Base-by-base conservation (phyloP, 2,113 vertebrate genomes). In the Symphodus melops region DNA sequence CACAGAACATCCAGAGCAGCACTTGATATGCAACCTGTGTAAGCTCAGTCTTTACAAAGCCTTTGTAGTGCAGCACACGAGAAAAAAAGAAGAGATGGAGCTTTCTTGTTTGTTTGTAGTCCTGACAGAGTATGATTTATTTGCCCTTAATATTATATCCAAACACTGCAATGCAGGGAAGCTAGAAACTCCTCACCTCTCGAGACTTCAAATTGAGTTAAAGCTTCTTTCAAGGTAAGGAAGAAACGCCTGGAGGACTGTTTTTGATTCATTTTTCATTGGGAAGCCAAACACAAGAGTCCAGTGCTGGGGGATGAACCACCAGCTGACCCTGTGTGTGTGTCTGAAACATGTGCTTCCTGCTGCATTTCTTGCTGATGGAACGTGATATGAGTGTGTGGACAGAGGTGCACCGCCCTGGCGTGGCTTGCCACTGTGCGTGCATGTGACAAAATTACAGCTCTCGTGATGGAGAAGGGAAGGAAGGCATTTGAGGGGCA, bases 251-350 rank as follows among this genome's bases (percentile, higher is more conserved):
- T 19, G 59, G 51, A 72, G 79, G 77, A 75, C 58, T 52, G 58
- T 42, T 79, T 84, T 72, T 82, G 74, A 84, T 86, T 86, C 66
- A 56, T 72, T 77, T 88, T 90, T 89, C 59, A 82, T 60, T 63
- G 75, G 56, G 54, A 80, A 39, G 46, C 61, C 8, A 25, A 77
- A 66, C 44, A 71, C 70, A 76, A 36, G 28, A 11, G 57, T 73
- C 81, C 58, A 72, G 42, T n/a, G 75, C 75, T 46, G 37, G 25
- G 68, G 72, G 76, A 77, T 76, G 69, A 85, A 85, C 65, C 44
- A 12, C 48, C 42, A 54, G 67, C 63, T 83, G 54, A 82, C 77
- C 58, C 53, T 33, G 55, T 33, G 56, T 48, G 68, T 72, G 25
- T 14, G 42, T n/a, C 13, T 61, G 63, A 75, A 75, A 82, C 46